phyloP scores from a whole-genome alignment of 1,140 invertebrate genomes.

The Pachypeltis micranthus region DNA sequence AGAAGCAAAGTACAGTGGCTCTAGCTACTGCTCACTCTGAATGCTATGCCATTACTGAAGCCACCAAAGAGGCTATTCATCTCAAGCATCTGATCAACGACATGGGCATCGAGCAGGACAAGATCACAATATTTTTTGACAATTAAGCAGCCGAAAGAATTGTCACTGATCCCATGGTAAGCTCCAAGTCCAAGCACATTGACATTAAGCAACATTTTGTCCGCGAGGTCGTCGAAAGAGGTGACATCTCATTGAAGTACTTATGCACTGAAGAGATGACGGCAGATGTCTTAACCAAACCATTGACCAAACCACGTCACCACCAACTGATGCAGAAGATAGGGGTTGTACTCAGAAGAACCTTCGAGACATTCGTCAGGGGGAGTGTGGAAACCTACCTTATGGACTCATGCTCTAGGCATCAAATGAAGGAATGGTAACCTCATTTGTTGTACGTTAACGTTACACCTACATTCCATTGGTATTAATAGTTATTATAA shows the following conservation, averaged over 20 bases:
- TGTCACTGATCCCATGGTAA: neutral
- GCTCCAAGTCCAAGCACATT: neutral
- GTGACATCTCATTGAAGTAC: slow-evolving; percentile 9
- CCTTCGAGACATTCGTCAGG: slow-evolving; percentile 3
- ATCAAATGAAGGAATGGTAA: too few species aligned
- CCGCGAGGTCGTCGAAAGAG: too few species aligned
- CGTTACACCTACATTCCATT: too few species aligned
- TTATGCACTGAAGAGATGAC: slow-evolving; percentile 2
- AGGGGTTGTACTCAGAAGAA: neutral
- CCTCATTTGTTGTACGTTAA: too few species aligned
- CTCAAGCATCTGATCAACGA: neutral
- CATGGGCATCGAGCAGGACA: neutral
- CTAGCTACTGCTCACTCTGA: neutral
- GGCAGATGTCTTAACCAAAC: neutral
- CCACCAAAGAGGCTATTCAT: slow-evolving; percentile 4
- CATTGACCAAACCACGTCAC: neutral
- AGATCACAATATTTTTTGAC: neutral
- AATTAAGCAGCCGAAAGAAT: slow-evolving; percentile 3
- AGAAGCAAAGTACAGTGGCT: neutral
- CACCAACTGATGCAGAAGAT: slow-evolving; percentile 4
- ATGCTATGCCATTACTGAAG: neutral
- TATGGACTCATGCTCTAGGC: too few species aligned
- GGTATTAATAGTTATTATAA: too few species aligned
- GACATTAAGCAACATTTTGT: slow-evolving; percentile 6
- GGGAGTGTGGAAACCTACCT: too few species aligned